These are phyloP conservation scores for Fragum whitleyi DNA, from an alignment of 2,888 invertebrate genomes.

Conservation along the genomic window DNA sequence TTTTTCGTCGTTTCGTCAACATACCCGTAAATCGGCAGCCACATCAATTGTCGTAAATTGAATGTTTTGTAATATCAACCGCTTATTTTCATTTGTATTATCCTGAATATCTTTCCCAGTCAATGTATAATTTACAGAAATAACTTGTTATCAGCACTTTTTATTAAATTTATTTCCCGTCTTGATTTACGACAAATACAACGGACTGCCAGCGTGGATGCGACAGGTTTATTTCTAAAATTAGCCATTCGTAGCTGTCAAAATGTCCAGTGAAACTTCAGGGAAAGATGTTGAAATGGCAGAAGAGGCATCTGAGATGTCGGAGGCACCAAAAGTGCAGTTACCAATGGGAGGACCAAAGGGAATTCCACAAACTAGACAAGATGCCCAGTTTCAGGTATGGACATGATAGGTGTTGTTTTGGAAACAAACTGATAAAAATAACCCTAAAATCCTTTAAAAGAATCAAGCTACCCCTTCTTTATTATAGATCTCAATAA, in stretches of 20 bases:
- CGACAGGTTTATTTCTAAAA: conserved; percentile 43
- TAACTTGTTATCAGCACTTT: too few relatives aligned
- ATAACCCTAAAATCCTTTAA: too few relatives aligned
- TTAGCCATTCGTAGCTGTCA: conserved; percentile 30
- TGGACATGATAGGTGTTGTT: conserved; percentile 10
- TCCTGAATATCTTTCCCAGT: too few relatives aligned
- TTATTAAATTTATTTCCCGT: not conserved
- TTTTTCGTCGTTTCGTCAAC: too few relatives aligned
- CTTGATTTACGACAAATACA: conserved; percentile 64
- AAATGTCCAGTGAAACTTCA: conserved; percentile 34
- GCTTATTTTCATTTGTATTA: too few relatives aligned
- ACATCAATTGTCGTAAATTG: conserved; percentile 1
- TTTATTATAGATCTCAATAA: too few relatives aligned
- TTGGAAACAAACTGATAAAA: not conserved
- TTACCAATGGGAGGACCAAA: not conserved
- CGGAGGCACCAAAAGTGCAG: not conserved
- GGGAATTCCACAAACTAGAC: conserved; percentile 8
- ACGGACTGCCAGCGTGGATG: conserved; percentile 74
- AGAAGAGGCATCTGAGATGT: conserved; percentile 23
- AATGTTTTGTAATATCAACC: too few relatives aligned
- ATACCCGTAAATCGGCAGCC: not conserved
- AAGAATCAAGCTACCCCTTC: too few relatives aligned
- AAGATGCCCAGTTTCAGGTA: conserved; percentile 27
- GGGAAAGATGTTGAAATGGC: conserved; percentile 8
- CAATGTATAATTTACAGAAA: too few relatives aligned